Percentiles rank a stretch among this genome's conserved stretches.
Evolutionary conservation across 2,797 vertebrate species (phyloP).

Genomic region (Sparidentex hasta): DNA sequence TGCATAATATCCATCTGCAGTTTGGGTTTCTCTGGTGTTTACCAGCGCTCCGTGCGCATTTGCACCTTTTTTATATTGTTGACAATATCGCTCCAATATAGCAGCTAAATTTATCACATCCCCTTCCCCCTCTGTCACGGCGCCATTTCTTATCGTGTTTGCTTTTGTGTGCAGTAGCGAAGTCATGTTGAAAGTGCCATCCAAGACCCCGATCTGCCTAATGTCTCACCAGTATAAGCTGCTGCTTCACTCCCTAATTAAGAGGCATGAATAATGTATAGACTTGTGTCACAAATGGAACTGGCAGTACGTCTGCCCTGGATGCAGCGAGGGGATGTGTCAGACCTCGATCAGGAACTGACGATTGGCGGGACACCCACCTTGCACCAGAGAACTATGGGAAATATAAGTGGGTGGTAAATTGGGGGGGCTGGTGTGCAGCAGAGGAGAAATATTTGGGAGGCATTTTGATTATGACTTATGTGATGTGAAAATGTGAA

Average conservation of each 20-base stretch:
- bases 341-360: slow-evolving; percentile 52
- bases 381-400: slow-evolving; percentile 38
- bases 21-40: slow-evolving; percentile 6
- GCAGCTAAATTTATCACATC: slow-evolving; percentile 48
- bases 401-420: slow-evolving; percentile 23
- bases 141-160: slow-evolving; percentile 44
- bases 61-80: slow-evolving; percentile 38
- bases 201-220: slow-evolving; percentile 42
- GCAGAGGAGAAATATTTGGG: slow-evolving; percentile 39
- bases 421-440: slow-evolving; percentile 14
- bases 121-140: slow-evolving; percentile 22
- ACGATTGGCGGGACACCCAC: slow-evolving; percentile 50
- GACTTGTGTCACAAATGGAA: slow-evolving; percentile 56
- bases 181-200: slow-evolving; percentile 45
- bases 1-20: slow-evolving; percentile 14
- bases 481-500: slow-evolving; percentile 62
- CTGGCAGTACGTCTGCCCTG: slow-evolving; percentile 49
- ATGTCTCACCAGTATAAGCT: slow-evolving; percentile 55
- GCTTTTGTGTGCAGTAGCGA: slow-evolving; percentile 35
- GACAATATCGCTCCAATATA: slow-evolving; percentile 3
- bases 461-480: slow-evolving; percentile 61
- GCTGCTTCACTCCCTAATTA: slow-evolving; percentile 64
- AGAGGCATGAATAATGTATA: slow-evolving; percentile 68
- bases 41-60: slow-evolving; percentile 18
- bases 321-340: slow-evolving; percentile 57